Conservation (phyloP, 2,888 invertebrate genomes). For the Drepanosiphum platanoidis region DNA sequence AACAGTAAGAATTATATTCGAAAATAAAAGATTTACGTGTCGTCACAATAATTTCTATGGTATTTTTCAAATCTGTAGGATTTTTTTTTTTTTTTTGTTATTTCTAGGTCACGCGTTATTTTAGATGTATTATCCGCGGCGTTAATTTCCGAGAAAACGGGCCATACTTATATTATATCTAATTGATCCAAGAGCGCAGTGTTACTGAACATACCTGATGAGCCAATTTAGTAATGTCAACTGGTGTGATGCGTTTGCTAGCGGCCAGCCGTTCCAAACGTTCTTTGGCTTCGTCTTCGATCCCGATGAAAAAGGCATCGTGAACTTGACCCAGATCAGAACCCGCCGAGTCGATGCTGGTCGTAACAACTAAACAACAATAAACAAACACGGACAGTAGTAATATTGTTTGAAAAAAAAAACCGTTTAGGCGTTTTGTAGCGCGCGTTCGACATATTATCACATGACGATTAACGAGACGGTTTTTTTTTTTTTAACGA, state of each 20-base stretch:
- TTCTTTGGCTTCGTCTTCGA: constrained; percentile 93
- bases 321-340: constrained; percentile 89
- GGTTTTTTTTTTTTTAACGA: no score
- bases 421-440: no score
- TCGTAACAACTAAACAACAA: constrained; percentile 40
- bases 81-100: neutral
- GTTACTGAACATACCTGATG: constrained; percentile 75
- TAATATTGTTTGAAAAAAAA: neutral
- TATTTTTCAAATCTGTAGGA: no score
- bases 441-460: neutral
- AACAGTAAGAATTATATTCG: no score
- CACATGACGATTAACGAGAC: no score
- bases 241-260: constrained; percentile 90
- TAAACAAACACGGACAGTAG: neutral
- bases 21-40: no score
- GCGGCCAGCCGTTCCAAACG: constrained; percentile 91
- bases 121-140: neutral
- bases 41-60: no score
- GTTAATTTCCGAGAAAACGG: neutral
- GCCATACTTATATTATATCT: neutral
- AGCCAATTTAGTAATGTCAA: constrained; percentile 91
- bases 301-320: constrained; percentile 98
- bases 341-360: constrained; percentile 70
- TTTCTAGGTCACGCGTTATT: neutral
- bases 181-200: neutral